Base-by-base conservation (phyloP, 2,888 invertebrate species). In the Ptycholaimellus sp. region DNA sequence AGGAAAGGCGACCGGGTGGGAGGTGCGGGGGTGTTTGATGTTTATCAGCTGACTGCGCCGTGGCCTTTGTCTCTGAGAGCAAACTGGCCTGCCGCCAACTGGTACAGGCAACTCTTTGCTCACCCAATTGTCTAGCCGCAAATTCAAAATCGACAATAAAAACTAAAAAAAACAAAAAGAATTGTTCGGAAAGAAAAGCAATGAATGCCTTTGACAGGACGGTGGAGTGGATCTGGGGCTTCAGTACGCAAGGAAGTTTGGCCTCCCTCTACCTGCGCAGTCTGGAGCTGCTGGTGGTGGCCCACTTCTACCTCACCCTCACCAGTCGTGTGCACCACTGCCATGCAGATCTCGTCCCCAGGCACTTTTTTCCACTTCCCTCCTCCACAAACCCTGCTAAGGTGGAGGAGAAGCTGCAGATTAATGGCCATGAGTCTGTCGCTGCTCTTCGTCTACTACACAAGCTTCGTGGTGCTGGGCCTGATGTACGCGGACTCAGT, bases 371-470 rank as follows among this genome's bases (percentile, higher is more conserved):
- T n/a, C n/a, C n/a, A 14, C 30, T 30, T n/a, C 6, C 9, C 6
- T 6, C 6, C 30, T 30, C n/a, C 30, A 25, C 25, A 13, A 25
- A 9, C 13, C 13, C 13, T 25, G 25, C 25, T 25, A 13, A 6
- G 13, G 6, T 25, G 7, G 25, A 25, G 13, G 13, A 25, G 7
- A 25, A 25, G n/a, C n/a, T n/a, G n/a, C n/a, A n/a, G 6, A 9
- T 25, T 25, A 2, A 27, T 11, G 21, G 22, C 18, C 6, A n/a
- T 36, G 14, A 5, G 9, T 14, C 16, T 36, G 16, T 9, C 28
- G n/a, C 16, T 35, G 3, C 17, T 33, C 14, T 32, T 23, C 11
- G 13, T 36, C 22, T 39, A 39, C 31, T 39, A 36, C 20, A 39
- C 39, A 3, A 14, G n/a, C 3, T 39, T 39, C 25, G 25, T 39